Base-by-base conservation (phyloP, 2,888 invertebrate genomes). In the Drosophila atroscutellata region DNA sequence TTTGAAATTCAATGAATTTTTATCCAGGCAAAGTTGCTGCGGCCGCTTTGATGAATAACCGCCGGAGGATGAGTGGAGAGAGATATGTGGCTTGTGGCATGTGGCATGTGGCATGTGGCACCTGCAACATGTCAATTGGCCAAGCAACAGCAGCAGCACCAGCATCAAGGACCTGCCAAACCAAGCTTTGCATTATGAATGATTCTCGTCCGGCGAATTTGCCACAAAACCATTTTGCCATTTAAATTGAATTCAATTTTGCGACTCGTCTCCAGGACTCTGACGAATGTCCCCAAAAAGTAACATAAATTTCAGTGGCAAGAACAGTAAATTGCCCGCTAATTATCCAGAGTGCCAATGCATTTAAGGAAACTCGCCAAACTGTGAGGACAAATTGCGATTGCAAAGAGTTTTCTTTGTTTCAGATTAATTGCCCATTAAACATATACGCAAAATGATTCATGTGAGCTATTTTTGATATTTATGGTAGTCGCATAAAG, bases 1-100 rank as follows among this genome's bases (percentile, higher is more conserved):
- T 91, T 91, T 91, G 83, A 90, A 91, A 91, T 91, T 91, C 91
- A 91, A 91, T 91, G 91, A 91, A 91, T 91, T 91, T 90, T 90
- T 87, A 89, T 89, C 83, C 77, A 83, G 74, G 56, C 57, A 67
- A 72, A 77, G 67, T 72, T 71, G 59, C 37, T 77, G 79, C 62
- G 80, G 81, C 24, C 45, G 24, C 75, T 80, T 80, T 81, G 84
- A 88, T 86, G 85, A 88, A 86, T 86, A 74, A 74, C 81, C 71
- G 62, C 65, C 49, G 45, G 45, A 71, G 52, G 61, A 62, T 49
- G 45, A 64, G 42, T n/a, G 50, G 50, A 49, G 50, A 51, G 45
- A 52, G n/a, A 55, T 51, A 32, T n/a, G 47, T n/a, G 50, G 37
- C 54, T 13, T 42, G 20, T 42, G 42, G 42, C 42, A 45, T 49